A percentile compares a stretch with the other conserved stretches of the same genome.
These are phyloP conservation scores for Chrysina gloriosa DNA, from an alignment of 2,888 invertebrate species.

Conservation along the genomic window DNA sequence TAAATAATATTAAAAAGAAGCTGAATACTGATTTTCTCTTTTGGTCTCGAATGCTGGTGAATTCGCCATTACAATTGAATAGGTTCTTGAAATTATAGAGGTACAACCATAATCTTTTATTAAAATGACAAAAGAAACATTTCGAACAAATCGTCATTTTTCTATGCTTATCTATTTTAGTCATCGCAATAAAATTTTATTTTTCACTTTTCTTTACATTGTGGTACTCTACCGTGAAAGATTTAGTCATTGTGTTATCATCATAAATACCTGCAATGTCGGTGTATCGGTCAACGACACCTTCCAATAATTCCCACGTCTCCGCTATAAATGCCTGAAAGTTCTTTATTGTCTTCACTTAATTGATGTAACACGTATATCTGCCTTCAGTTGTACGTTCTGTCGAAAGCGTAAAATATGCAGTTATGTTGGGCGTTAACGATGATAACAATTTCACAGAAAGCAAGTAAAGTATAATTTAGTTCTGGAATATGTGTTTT, in stretches of 20 bases:
- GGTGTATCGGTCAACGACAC: slow-evolving; percentile 29
- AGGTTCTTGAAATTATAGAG: too few relatives aligned
- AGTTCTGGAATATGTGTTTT: too few relatives aligned
- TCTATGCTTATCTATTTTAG: too few relatives aligned
- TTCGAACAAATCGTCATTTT: too few relatives aligned
- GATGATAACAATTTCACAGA: slow-evolving; percentile 6
- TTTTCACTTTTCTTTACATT: background rate
- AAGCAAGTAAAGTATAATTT: slow-evolving; percentile 5
- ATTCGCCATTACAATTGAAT: too few relatives aligned
- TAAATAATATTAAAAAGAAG: too few relatives aligned
- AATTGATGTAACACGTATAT: slow-evolving; percentile 9
- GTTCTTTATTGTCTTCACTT: slow-evolving; percentile 24
- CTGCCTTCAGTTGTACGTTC: slow-evolving; percentile 6
- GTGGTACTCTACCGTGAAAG: background rate
- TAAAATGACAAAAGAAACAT: too few relatives aligned
- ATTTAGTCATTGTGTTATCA: slow-evolving; percentile 25
- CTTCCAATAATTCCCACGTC: slow-evolving; percentile 25
- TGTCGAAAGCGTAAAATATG: slow-evolving; percentile 31
- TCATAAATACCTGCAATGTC: slow-evolving; percentile 11
- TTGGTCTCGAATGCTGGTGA: too few relatives aligned
- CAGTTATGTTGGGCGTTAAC: background rate
- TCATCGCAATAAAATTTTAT: background rate
- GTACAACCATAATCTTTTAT: too few relatives aligned
- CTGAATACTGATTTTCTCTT: too few relatives aligned
- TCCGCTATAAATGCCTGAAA: slow-evolving; percentile 18